Evolutionary conservation across 1,140 invertebrate species (phyloP), one percentile per base, ranked within the genome.

Genomic region (Drosophila pallidifrons): DNA sequence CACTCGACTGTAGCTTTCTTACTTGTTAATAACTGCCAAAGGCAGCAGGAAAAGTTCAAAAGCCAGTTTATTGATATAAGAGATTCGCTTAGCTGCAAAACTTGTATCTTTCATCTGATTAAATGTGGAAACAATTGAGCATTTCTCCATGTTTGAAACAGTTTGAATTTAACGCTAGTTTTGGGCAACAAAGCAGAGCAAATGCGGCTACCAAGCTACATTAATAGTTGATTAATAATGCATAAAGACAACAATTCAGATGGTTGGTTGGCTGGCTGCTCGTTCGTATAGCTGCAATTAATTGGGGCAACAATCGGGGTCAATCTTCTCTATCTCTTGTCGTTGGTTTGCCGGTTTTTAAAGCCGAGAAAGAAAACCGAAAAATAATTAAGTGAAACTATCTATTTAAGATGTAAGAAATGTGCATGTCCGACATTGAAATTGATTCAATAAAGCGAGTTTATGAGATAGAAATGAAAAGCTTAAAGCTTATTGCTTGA

Each of bases 401-500:
- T 43, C 41, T 43, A 13, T 54, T 54, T 15, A 15, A 35, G 51
- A 54, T 32, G 13, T 10, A 15, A 28, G 28, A 13, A 32, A 35
- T 54, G 51, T 35, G 28, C 28, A 35, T 35, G 51, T 54, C 7
- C 51, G n/a, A 54, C 51, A 54, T 54, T 54, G 51, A 15, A 54
- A 54, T 32, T 35, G 51, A 54, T 54, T 32, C 51, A 54, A 54
- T 54, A 54, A 54, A 54, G 5, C 30, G 51, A 54, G 1, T 54
- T 54, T 32, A 54, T 35, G 28, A 15, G 30, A 54, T 54, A 54
- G 28, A 54, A 54, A 54, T 54, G 51, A 54, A 54, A 54, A 32
- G 51, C 51, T 54, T 54, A 8, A 54, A 54, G 51, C 51, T 54
- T 35, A 54, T 54, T 54, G 30, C 51, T 32, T 54, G 51, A 54